phyloP scores from a whole-genome alignment of 1,140 invertebrate genomes.

The Pseudomyrmex gracilis region DNA sequence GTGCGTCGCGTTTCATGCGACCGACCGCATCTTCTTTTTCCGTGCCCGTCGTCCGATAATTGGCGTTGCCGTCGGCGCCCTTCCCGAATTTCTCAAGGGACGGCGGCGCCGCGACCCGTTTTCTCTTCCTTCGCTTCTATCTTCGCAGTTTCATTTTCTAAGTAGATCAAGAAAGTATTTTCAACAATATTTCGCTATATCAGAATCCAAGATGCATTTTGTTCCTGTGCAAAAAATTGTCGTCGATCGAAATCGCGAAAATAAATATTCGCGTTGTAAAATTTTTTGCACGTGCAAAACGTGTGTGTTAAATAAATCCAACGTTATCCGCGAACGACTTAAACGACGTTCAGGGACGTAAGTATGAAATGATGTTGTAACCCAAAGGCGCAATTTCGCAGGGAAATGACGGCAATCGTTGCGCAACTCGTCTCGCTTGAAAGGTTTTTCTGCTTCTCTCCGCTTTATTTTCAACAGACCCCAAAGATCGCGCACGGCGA shows the following conservation, averaged over 20 bases:
- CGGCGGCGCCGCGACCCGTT: not conserved
- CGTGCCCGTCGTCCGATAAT: constrained; percentile 52
- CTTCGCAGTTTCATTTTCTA: constrained; percentile 9
- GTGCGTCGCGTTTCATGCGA: not conserved
- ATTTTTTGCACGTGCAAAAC: too few relatives aligned
- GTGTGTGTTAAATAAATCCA: constrained; percentile 19
- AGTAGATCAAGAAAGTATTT: constrained; percentile 1
- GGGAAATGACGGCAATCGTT: constrained; percentile 62
- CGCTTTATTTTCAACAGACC: constrained; percentile 42
- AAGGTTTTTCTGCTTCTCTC: constrained; percentile 3
- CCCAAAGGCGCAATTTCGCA: constrained; percentile 65
- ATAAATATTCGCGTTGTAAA: not conserved
- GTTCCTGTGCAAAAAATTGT: too few relatives aligned
- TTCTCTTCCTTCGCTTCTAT: not conserved
- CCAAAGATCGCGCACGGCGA: constrained; percentile 50
- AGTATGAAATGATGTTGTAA: constrained; percentile 39
- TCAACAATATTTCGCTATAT: not conserved
- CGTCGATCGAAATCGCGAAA: too few relatives aligned
- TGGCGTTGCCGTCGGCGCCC: constrained; percentile 37
- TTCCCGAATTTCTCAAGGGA: constrained; percentile 63
- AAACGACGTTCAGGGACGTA: constrained; percentile 23
- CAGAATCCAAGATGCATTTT: too few relatives aligned
- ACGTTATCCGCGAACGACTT: constrained; percentile 38
- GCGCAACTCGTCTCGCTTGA: constrained; percentile 19
- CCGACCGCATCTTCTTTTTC: constrained; percentile 43